Evolutionary conservation across 2,888 invertebrate genomes (phyloP), one percentile per base, ranked within the genome.

Genomic region (Poecilus cupreus): DNA sequence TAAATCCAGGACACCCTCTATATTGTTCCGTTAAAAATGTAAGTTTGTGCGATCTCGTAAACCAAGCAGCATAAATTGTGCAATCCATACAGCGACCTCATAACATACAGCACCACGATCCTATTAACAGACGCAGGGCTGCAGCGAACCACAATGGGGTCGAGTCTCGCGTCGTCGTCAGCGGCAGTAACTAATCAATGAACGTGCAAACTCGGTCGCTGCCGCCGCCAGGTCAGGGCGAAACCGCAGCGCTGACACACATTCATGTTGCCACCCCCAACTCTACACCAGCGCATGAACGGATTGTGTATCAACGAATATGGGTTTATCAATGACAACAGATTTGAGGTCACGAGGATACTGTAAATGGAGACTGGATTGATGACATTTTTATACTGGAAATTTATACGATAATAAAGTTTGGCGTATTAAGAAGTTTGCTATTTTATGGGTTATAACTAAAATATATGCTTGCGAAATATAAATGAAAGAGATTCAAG

Each of bases 151-250:
- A 18, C 64, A 64, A 64, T 64, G 64, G 37, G 37, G 64, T 64
- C 64, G 32, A 32, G 8, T 60, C n/a, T 5, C 3, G 8, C 22
- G 18, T 16, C 10, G n/a, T 54, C 18, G 39, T 16, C 13, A 13
- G 22, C 70, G 32, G 18, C 64, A 68, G 43, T 13, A 64, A 46
- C 46, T 78, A 79, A 79, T 79, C 79, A 79, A 79, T 79, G 79
- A 79, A 43, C 20, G 32, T 46, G 51, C 51, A 79, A 64, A 32
- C 64, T 43, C 39, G 78, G 78, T 18, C 70, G 20, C 54, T 20
- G 22, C 24, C 26, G 24, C 46, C n/a, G n/a, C 22, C 77, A 77
- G 24, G 68, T 22, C 64, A 46, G 43, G 64, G 64, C 64, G 68
- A 60, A 46, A 10, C 46, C 51, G 16, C 20, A 18, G 22, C 54